phyloP scores from a whole-genome alignment of 30 jellyfish, hydroid and myxozoan species.

The Pelagia noctiluca region DNA sequence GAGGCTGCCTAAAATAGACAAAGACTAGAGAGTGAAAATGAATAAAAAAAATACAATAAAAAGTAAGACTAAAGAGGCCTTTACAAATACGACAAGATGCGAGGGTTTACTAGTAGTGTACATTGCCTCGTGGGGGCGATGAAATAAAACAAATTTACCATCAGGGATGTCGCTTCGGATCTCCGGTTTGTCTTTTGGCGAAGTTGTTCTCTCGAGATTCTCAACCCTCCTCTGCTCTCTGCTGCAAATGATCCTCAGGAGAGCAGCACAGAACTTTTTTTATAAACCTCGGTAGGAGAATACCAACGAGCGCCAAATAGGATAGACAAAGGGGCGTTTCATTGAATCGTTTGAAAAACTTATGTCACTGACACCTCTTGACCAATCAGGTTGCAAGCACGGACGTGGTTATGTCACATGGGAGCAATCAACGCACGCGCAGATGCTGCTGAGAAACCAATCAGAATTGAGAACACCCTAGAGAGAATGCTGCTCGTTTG shows the following conservation, averaged over 20 bases:
- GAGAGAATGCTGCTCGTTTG: neutral
- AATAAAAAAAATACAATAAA: neutral
- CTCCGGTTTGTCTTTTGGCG: conserved; percentile 62
- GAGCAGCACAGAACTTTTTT: conserved; percentile 32
- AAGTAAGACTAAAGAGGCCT: neutral
- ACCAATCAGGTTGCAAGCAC: conserved; percentile 49
- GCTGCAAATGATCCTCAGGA: conserved; percentile 66
- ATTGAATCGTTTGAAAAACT: conserved; percentile 29
- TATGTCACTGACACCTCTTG: conserved; percentile 39
- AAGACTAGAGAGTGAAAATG: neutral
- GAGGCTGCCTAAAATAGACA: conserved; percentile 61
- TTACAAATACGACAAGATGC: neutral
- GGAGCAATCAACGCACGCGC: conserved; percentile 34
- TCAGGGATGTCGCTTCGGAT: conserved; percentile 80
- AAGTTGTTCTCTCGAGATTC: conserved; percentile 82
- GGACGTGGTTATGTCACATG: conserved; percentile 55
- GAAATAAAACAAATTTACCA: conserved; percentile 61
- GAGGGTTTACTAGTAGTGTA: neutral
- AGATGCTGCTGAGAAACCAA: neutral
- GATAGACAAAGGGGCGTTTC: conserved; percentile 58
- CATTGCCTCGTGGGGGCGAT: conserved; percentile 69
- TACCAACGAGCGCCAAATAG: conserved; percentile 37
- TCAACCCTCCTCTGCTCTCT: conserved; percentile 77
- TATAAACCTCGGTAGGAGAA: conserved; percentile 23
- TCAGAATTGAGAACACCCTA: neutral